These are phyloP conservation scores for Notarius quadriscutis DNA, from an alignment of 2,113 vertebrate genomes.

Conservation along the genomic window DNA sequence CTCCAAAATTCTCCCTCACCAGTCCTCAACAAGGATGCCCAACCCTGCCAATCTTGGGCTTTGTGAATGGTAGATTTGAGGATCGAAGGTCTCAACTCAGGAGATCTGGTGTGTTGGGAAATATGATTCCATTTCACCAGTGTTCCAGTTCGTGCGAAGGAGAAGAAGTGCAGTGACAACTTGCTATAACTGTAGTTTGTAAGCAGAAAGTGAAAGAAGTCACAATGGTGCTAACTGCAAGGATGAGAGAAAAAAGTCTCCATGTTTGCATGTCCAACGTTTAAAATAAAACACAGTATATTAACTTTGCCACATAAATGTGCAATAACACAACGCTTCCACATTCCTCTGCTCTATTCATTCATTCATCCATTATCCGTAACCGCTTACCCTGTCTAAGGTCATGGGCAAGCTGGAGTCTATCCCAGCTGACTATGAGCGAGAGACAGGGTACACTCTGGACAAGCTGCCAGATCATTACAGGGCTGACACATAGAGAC, in stretches of 20 bases:
- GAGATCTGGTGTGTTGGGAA: slow-evolving; percentile 17
- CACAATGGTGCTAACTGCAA: neutral
- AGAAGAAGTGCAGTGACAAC: slow-evolving; percentile 80
- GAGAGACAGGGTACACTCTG: no score
- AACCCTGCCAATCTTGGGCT: slow-evolving; percentile 46
- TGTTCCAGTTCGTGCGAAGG: slow-evolving; percentile 80
- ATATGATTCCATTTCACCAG: slow-evolving; percentile 67
- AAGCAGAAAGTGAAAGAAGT: slow-evolving; percentile 14
- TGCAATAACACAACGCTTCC: neutral
- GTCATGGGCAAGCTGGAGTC: no score
- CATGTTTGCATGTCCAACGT: neutral
- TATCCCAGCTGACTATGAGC: no score
- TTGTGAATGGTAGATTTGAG: slow-evolving; percentile 7
- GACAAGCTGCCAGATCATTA: no score
- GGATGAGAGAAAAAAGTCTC: neutral
- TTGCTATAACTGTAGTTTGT: slow-evolving; percentile 76
- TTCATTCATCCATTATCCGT: neutral
- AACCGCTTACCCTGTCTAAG: no score
- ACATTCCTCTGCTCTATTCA: neutral
- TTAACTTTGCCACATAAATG: neutral
- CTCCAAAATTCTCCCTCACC: neutral
- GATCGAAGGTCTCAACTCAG: slow-evolving; percentile 23
- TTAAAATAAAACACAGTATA: neutral
- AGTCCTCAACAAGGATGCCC: slow-evolving; percentile 19
- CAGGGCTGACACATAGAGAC: no score